A percentile compares a stretch with the other conserved stretches of the same genome.
Evolutionary conservation across 2,888 invertebrate genomes (phyloP).

Genomic region (Napeogenes inachia): DNA sequence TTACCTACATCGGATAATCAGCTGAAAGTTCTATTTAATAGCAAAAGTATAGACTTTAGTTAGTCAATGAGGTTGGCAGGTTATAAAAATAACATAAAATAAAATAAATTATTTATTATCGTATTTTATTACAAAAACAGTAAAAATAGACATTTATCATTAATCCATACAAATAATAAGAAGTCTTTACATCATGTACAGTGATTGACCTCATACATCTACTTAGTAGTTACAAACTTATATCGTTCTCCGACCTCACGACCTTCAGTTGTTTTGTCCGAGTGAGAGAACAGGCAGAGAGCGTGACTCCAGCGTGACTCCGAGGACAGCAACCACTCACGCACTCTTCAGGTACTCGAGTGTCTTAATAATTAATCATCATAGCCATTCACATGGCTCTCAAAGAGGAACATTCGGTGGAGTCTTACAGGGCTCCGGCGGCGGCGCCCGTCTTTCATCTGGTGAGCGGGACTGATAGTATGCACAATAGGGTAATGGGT

Average conservation of each 20-base stretch:
- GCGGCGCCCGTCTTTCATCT: constrained; percentile 63
- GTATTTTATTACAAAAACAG: constrained; percentile 11
- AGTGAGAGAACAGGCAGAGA: constrained; percentile 38
- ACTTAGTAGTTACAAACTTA: constrained; percentile 74
- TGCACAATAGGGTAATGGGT: constrained; percentile 90
- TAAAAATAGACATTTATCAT: constrained; percentile 34
- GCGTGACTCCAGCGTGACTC: constrained; percentile 35
- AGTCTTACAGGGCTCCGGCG: constrained; percentile 76
- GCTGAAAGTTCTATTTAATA: too few relatives aligned
- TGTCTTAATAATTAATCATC: constrained; percentile 62
- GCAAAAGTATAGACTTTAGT: too few relatives aligned
- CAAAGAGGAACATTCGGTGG: constrained; percentile 72
- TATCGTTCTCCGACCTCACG: constrained; percentile 52
- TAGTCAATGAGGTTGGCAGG: too few relatives aligned
- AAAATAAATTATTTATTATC: constrained; percentile 21
- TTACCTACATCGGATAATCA: constrained; percentile 3
- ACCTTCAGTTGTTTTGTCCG: constrained; percentile 27
- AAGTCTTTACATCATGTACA: constrained; percentile 46
- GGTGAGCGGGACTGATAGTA: constrained; percentile 90
- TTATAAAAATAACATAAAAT: constrained; percentile 4
- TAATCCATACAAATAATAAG: constrained; percentile 42
- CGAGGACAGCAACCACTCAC: constrained; percentile 54
- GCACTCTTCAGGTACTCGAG: constrained; percentile 74
- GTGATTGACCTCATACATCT: constrained; percentile 54
- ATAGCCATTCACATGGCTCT: constrained; percentile 37